These are phyloP conservation scores for Propithecus perrieri DNA, from an alignment of 2,797 vertebrate genomes.

Conservation along the genomic window DNA sequence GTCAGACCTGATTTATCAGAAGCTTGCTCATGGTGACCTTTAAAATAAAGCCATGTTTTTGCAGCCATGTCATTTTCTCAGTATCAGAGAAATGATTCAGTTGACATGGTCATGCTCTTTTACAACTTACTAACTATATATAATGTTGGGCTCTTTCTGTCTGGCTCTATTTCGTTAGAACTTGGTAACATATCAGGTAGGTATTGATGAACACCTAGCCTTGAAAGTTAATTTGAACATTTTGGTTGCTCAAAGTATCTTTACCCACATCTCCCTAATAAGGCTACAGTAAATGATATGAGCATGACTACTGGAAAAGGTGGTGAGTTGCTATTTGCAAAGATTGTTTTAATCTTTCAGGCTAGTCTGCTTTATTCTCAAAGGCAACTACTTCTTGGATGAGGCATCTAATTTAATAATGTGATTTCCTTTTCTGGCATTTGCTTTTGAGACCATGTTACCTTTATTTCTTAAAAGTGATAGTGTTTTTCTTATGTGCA, in stretches of 20 bases:
- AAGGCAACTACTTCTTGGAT: conserved; percentile 11
- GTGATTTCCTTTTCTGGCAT: conserved; percentile 50
- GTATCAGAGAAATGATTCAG: conserved; percentile 77
- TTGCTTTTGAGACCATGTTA: conserved; percentile 38
- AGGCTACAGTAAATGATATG: conserved; percentile 20
- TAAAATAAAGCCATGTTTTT: conserved; percentile 79
- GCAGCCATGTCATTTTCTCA: conserved; percentile 70
- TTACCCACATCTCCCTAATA: conserved; percentile 6
- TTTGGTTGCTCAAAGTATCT: background rate
- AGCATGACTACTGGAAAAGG: conserved; percentile 11
- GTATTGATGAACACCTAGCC: conserved; percentile 38
- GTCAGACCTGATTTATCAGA: conserved; percentile 82
- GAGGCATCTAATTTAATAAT: conserved; percentile 9
- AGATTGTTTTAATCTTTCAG: conserved; percentile 8
- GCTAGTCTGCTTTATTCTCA: background rate
- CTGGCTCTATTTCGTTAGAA: conserved; percentile 57
- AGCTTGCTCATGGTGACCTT: conserved; percentile 79
- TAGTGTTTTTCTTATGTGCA: background rate
- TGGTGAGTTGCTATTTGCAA: conserved; percentile 34
- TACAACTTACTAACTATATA: conserved; percentile 74
- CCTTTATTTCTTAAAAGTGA: background rate
- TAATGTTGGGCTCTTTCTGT: conserved; percentile 53
- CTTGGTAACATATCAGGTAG: conserved; percentile 55
- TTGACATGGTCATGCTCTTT: conserved; percentile 76
- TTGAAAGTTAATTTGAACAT: conserved; percentile 43